phyloP scores from a whole-genome alignment of 2,113 vertebrate species.

The Antigone vipio region DNA sequence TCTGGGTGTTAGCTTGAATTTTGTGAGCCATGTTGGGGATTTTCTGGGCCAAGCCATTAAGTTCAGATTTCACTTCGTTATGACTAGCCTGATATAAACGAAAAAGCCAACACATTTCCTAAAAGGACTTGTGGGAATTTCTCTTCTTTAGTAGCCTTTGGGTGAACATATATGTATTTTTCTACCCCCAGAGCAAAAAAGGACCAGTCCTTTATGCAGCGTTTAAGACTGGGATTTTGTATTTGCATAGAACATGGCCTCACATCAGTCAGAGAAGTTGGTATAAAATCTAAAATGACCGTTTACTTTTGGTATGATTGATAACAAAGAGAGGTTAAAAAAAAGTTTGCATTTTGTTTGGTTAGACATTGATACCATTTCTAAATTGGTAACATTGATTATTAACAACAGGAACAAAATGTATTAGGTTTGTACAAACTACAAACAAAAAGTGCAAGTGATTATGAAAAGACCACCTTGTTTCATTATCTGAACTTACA shows the following conservation, averaged over 20 bases:
- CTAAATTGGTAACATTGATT: background rate
- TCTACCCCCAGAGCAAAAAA: background rate
- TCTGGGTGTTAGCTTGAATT: background rate
- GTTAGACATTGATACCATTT: background rate
- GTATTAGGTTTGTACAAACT: background rate
- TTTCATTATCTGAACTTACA: background rate
- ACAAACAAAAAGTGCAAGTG: background rate
- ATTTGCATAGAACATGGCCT: background rate
- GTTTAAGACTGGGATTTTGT: background rate
- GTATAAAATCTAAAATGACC: background rate
- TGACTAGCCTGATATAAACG: background rate
- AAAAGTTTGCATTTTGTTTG: background rate
- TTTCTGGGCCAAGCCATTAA: conserved; percentile 22
- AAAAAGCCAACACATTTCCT: background rate
- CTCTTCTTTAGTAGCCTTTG: background rate
- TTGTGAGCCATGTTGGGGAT: background rate
- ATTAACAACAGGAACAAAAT: background rate
- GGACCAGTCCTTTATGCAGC: background rate
- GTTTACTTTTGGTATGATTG: background rate
- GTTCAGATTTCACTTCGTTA: conserved; percentile 30
- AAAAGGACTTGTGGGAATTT: background rate
- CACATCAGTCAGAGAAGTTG: background rate
- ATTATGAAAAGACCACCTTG: background rate
- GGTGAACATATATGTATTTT: background rate
- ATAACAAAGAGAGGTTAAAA: background rate